Evolutionary conservation across 2,888 invertebrate species (phyloP).

Genomic region (Conistra vaccinii): DNA sequence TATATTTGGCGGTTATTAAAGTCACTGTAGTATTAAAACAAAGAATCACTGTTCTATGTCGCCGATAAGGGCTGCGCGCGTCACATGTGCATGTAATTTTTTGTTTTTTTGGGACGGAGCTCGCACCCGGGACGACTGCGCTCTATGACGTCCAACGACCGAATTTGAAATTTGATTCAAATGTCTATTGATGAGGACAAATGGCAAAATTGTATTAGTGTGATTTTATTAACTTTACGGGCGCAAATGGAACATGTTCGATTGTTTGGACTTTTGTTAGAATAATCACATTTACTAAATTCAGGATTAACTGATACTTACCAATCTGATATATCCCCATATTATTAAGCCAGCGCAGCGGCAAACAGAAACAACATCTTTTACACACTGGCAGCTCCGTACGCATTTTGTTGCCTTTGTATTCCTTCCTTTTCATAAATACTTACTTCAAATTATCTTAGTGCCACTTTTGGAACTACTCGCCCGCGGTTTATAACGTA

Average conservation of each 20-base stretch:
- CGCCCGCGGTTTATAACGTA: background rate
- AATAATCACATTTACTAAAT: background rate
- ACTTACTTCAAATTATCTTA: no score
- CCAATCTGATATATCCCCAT: slow-evolving; percentile 67
- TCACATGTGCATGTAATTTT: no score
- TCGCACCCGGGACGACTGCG: no score
- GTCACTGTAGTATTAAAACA: no score
- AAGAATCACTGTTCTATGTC: no score
- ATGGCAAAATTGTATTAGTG: background rate
- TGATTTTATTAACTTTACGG: background rate
- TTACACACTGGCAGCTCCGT: slow-evolving; percentile 60
- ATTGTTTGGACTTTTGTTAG: background rate
- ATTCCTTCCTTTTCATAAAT: background rate
- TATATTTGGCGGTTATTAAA: no score
- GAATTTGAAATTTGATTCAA: no score
- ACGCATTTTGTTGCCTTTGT: slow-evolving; percentile 51
- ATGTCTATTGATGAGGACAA: background rate
- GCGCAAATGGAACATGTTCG: background rate
- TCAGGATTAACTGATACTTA: slow-evolving; percentile 30
- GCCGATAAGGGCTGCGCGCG: no score
- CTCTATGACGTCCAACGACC: no score
- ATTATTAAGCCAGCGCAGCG: slow-evolving; percentile 65
- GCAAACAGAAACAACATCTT: slow-evolving; percentile 69
- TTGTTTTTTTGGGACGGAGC: no score
- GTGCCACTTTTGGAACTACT: background rate